These are phyloP conservation scores for Dicyrtomina minuta DNA, from an alignment of 2,888 invertebrate species.

Conservation along the genomic window DNA sequence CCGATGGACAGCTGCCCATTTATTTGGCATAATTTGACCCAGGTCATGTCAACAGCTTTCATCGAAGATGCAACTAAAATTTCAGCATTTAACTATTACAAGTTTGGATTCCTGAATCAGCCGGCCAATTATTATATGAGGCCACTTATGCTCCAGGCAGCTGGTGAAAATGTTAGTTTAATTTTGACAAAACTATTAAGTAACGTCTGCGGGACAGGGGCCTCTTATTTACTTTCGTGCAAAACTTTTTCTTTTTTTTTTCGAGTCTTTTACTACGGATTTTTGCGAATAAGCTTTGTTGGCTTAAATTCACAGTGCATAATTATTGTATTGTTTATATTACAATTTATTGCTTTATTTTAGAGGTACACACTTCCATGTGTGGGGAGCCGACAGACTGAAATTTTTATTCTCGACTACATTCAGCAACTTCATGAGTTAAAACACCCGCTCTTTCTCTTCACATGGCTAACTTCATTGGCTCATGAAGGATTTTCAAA, in stretches of 20 bases:
- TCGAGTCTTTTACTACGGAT: too few relatives aligned
- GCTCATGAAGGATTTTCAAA: conserved; percentile 26
- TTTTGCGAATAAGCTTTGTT: too few relatives aligned
- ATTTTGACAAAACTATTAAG: too few relatives aligned
- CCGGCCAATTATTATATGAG: conserved; percentile 20
- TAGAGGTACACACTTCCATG: conserved; percentile 21
- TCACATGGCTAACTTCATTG: conserved; percentile 26
- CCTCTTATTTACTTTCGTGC: too few relatives aligned
- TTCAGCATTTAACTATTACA: conserved; percentile 26
- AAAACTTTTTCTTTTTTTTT: too few relatives aligned
- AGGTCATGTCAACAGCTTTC: conserved; percentile 30
- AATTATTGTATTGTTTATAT: too few relatives aligned
- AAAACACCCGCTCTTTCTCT: conserved; percentile 14
- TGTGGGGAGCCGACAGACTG: conserved; percentile 21
- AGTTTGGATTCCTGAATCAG: conserved; percentile 26
- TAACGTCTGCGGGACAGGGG: too few relatives aligned
- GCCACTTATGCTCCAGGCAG: conserved; percentile 19
- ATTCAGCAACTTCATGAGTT: conserved; percentile 9
- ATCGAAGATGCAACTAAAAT: conserved; percentile 28
- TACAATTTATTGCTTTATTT: not conserved
- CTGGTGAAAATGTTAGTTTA: too few relatives aligned
- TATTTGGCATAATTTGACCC: conserved; percentile 40
- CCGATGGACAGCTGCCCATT: too few relatives aligned
- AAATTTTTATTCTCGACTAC: conserved; percentile 20
- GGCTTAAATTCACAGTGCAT: too few relatives aligned